Evolutionary conservation across 2,113 vertebrate genomes (phyloP).

Genomic region (Stigmatopora argus): DNA sequence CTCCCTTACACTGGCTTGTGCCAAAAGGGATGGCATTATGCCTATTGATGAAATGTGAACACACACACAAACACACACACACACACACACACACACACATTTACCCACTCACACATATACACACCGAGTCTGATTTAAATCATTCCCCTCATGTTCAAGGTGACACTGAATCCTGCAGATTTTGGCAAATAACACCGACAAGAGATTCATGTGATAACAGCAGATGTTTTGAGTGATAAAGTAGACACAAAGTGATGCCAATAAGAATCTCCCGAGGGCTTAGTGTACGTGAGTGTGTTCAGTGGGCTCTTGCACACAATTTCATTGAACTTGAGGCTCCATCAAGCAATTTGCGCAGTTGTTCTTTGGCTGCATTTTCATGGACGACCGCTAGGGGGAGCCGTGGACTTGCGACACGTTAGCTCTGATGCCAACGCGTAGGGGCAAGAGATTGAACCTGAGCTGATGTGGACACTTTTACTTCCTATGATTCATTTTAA

Average conservation of each 20-base stretch:
- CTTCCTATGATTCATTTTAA: constrained; percentile 7
- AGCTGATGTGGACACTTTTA: constrained; percentile 3
- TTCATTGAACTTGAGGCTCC: background rate
- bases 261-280: constrained; percentile 2
- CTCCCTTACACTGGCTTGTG: background rate
- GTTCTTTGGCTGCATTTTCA: constrained; percentile 8
- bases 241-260: constrained; percentile 1
- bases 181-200: background rate
- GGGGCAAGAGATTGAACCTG: constrained; percentile 8
- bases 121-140: background rate
- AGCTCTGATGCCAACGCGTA: background rate
- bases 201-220: constrained; percentile 5
- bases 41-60: background rate
- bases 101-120: constrained; percentile 3
- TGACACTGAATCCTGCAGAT: background rate
- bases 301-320: background rate
- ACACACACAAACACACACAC: constrained; percentile 7
- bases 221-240: constrained; percentile 19
- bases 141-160: background rate
- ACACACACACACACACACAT: constrained; percentile 4
- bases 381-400: constrained; percentile 47
- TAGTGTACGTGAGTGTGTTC: constrained; percentile 17
- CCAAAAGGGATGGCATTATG: background rate
- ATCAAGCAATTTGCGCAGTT: background rate
- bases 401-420: constrained; percentile 26